These are phyloP conservation scores for Mus caroli DNA, from an alignment of 2,797 vertebrate species.

Conservation along the genomic window DNA sequence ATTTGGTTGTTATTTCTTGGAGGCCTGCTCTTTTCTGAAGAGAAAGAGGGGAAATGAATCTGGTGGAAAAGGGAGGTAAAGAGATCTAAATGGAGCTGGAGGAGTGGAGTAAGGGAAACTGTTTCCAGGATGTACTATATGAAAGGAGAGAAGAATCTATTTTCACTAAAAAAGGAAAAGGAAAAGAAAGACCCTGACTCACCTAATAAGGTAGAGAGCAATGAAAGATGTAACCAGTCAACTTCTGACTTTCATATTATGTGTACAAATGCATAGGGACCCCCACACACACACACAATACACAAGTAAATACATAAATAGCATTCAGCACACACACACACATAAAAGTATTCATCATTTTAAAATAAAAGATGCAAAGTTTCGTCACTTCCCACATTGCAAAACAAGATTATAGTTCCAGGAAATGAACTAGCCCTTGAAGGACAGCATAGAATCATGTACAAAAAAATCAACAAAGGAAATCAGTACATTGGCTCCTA, in stretches of 20 bases:
- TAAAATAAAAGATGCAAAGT: background rate
- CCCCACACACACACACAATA: background rate
- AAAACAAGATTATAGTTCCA: background rate
- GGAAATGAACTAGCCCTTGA: background rate
- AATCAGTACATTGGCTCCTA: slow-evolving; percentile 34
- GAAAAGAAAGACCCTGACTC: background rate
- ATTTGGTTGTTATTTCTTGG: background rate
- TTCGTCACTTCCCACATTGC: background rate
- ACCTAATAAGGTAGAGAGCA: background rate
- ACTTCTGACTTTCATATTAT: background rate
- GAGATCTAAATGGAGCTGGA: background rate
- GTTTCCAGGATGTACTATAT: background rate
- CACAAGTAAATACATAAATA: background rate
- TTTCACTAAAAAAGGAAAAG: background rate
- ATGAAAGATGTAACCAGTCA: background rate
- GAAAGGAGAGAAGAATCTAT: background rate
- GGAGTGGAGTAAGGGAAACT: background rate
- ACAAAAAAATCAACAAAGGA: slow-evolving; percentile 28
- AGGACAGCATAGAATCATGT: background rate
- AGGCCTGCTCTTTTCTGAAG: background rate
- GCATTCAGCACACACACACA: background rate
- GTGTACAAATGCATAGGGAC: background rate
- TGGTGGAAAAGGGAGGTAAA: background rate
- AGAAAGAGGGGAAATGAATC: background rate
- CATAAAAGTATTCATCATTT: background rate